A percentile compares a stretch with the other conserved stretches of the same genome.
These are phyloP conservation scores for Epinotia bilunana DNA, from an alignment of 2,888 invertebrate genomes.

Conservation along the genomic window DNA sequence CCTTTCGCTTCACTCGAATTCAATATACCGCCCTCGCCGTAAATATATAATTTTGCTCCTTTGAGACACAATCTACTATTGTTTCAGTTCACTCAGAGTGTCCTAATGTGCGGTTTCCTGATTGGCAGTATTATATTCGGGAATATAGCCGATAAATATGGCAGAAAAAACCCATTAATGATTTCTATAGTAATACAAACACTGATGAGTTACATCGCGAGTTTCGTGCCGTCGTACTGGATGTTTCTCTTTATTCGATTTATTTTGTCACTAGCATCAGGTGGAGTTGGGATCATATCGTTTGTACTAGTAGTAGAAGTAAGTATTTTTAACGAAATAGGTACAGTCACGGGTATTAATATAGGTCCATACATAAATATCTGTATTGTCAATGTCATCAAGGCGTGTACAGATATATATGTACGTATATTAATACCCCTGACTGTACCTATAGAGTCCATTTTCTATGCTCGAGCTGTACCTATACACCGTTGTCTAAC, in stretches of 20 bases:
- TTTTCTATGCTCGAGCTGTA: no score
- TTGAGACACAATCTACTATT: slow-evolving; percentile 5
- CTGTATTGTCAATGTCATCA: no score
- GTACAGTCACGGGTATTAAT: no score
- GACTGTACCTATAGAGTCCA: no score
- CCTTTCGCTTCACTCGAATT: no score
- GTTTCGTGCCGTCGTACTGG: slow-evolving; percentile 81
- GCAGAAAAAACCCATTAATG: slow-evolving; percentile 85
- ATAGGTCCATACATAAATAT: no score
- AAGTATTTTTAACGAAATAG: slow-evolving; percentile 43
- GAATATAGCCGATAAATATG: slow-evolving; percentile 85
- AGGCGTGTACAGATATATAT: no score
- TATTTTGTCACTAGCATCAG: slow-evolving; percentile 84
- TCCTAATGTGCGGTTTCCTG: slow-evolving; percentile 86
- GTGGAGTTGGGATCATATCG: slow-evolving; percentile 86
- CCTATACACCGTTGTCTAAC: no score
- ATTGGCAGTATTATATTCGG: slow-evolving; percentile 86
- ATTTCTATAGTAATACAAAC: slow-evolving; percentile 83
- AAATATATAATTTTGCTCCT: no score
- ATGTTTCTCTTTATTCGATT: slow-evolving; percentile 83
- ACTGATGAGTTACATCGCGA: slow-evolving; percentile 78
- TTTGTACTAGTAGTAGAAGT: slow-evolving; percentile 87
- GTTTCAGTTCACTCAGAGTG: slow-evolving; percentile 82
- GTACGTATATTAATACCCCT: no score
- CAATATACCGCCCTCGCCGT: no score